phyloP scores from a whole-genome alignment of 2,113 vertebrate genomes.

The Phasianus colchicus region DNA sequence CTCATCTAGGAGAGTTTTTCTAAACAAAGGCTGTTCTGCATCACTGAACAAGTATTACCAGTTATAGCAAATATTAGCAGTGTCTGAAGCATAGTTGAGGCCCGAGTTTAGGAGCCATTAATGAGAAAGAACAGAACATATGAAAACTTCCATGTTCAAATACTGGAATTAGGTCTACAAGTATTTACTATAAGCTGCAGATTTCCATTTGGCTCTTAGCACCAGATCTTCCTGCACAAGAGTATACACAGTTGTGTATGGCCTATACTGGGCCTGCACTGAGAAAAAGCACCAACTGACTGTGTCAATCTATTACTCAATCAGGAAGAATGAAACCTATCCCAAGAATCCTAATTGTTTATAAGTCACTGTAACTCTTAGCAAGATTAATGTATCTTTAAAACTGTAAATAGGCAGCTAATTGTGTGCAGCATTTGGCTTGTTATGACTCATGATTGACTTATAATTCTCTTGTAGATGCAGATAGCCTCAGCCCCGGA shows the following conservation, averaged over 20 bases:
- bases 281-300: background rate
- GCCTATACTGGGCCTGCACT: background rate
- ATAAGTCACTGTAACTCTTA: background rate
- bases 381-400: background rate
- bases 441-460: conserved; percentile 17
- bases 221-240: background rate
- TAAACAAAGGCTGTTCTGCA: background rate
- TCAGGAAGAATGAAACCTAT: background rate
- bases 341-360: background rate
- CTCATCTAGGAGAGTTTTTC: background rate
- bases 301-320: background rate
- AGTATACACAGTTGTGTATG: background rate
- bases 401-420: conserved; percentile 3
- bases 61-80: background rate
- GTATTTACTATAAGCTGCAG: background rate
- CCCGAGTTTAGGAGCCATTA: background rate
- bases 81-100: background rate
- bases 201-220: background rate
- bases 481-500: background rate
- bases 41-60: background rate
- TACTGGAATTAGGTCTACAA: background rate
- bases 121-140: background rate
- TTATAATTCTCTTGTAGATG: conserved; percentile 11
- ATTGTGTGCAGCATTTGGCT: conserved; percentile 14
- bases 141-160: background rate